A percentile compares a stretch with the other conserved stretches of the same genome.
These are phyloP conservation scores for Volucella inanis DNA, from an alignment of 2,888 invertebrate species.

Conservation along the genomic window DNA sequence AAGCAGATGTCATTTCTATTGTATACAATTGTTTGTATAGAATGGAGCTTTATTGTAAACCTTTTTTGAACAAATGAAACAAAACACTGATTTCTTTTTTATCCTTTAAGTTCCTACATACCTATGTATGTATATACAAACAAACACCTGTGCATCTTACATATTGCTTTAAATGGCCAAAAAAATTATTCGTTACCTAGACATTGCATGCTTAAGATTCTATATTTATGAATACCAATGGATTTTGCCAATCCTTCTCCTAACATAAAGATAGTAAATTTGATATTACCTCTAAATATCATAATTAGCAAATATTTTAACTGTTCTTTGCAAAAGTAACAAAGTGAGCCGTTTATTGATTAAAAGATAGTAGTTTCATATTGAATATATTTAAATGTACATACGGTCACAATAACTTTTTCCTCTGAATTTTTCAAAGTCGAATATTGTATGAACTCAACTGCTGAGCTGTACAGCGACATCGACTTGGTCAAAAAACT, in stretches of 20 bases:
- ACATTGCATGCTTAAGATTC: conserved; percentile 63
- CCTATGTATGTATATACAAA: no score
- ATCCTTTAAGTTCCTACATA: neutral
- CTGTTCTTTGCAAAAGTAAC: conserved; percentile 21
- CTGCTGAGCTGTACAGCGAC: no score
- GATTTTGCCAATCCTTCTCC: conserved; percentile 28
- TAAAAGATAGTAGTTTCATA: conserved; percentile 19
- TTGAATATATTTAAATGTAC: neutral
- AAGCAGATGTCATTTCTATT: conserved; percentile 78
- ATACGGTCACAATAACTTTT: no score
- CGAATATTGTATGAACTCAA: no score
- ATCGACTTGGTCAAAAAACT: no score
- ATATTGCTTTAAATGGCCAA: conserved; percentile 25
- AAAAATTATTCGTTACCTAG: conserved; percentile 67
- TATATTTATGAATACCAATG: conserved; percentile 55
- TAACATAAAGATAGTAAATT: conserved; percentile 14
- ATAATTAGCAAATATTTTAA: conserved; percentile 52
- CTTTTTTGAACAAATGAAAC: conserved; percentile 28
- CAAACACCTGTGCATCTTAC: neutral
- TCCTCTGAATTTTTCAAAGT: no score
- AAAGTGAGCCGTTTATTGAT: conserved; percentile 38
- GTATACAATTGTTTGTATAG: conserved; percentile 51
- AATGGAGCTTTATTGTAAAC: conserved; percentile 23
- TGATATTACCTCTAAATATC: conserved; percentile 51
- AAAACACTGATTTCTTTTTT: conserved; percentile 47